phyloP scores from a whole-genome alignment of 2,113 vertebrate genomes.

The Corythaixoides concolor region DNA sequence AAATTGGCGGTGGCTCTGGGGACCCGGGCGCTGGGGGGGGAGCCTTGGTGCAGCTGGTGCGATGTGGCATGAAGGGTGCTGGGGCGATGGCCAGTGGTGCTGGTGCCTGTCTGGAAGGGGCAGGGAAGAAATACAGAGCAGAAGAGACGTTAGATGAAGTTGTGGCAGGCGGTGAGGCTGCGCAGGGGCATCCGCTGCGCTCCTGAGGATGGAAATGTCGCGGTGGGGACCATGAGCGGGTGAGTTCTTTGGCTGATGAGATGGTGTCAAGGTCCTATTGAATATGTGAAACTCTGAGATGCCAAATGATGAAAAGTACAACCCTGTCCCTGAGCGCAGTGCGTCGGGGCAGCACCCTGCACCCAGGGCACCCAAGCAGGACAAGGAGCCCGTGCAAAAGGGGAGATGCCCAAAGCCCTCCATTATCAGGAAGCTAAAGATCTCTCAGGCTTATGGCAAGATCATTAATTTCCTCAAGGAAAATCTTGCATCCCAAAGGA shows the following conservation, averaged over 20 bases:
- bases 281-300: background rate
- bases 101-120: fast-evolving
- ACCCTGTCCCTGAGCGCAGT: background rate
- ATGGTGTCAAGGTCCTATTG: background rate
- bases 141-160: background rate
- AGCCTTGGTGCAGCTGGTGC: fast-evolving
- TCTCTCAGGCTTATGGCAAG: background rate
- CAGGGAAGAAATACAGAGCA: background rate
- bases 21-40: fast-evolving
- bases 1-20: background rate
- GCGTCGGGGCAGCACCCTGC: fast-evolving
- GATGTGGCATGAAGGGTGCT: background rate
- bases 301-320: background rate
- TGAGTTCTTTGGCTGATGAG: background rate
- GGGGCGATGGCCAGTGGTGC: background rate
- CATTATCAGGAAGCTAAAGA: background rate
- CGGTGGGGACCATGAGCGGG: background rate
- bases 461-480: background rate
- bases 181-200: background rate
- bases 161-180: background rate
- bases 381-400: background rate
- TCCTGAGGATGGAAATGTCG: background rate
- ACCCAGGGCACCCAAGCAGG: background rate
- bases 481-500: background rate
- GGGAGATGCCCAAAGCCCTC: background rate